Conservation (phyloP, 2,888 invertebrate genomes). For the Latrodectus hesperus region DNA sequence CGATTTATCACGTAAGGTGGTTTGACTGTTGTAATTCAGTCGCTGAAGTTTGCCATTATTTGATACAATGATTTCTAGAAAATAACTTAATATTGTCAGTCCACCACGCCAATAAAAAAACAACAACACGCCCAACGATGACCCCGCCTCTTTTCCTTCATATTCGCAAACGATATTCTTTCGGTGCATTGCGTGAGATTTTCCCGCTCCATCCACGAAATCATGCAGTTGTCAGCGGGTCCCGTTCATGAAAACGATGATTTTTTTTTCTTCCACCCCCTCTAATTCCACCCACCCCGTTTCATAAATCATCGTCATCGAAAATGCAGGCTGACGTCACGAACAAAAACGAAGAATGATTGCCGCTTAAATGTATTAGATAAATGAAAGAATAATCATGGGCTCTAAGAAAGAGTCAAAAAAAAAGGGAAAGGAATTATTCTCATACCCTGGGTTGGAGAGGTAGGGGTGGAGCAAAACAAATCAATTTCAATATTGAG, state of each 20-base stretch:
- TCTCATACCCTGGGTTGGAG: background rate
- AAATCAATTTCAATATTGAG: constrained; percentile 66
- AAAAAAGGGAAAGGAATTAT: background rate
- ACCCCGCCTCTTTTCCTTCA: too few relatives aligned
- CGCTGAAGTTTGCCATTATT: too few relatives aligned
- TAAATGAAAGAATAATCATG: constrained; percentile 31
- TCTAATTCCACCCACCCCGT: too few relatives aligned
- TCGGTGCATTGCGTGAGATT: too few relatives aligned
- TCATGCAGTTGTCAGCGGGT: background rate
- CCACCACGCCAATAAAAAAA: too few relatives aligned
- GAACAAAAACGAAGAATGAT: constrained; percentile 18
- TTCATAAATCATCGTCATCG: constrained; percentile 47
- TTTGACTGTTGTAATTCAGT: too few relatives aligned
- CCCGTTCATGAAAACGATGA: background rate
- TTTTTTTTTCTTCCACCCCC: background rate
- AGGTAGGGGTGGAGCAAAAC: constrained; percentile 18
- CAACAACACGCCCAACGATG: too few relatives aligned
- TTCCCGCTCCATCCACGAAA: background rate
- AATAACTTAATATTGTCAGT: too few relatives aligned
- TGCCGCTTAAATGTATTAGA: constrained; percentile 20
- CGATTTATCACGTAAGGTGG: too few relatives aligned
- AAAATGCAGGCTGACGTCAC: constrained; percentile 15
- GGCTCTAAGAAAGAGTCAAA: background rate
- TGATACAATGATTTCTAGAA: too few relatives aligned
- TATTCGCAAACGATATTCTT: too few relatives aligned